phyloP scores from a whole-genome alignment of 2,888 invertebrate species.

The Opisthograptis luteolata region DNA sequence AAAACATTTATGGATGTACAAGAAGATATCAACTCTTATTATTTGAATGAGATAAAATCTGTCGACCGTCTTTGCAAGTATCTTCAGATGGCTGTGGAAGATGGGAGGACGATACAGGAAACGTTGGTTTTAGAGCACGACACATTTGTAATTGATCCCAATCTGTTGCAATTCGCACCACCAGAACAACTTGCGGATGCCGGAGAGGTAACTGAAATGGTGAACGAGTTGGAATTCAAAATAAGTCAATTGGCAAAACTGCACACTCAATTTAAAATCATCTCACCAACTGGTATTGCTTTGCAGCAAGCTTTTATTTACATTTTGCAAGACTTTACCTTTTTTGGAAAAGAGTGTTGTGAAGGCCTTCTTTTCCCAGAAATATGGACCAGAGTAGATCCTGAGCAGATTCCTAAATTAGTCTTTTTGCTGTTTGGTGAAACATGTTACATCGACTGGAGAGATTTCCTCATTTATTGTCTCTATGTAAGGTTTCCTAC shows the following conservation, averaged over 20 bases:
- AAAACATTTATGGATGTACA: slow-evolving; percentile 75
- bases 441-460: slow-evolving; percentile 85
- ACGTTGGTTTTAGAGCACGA: slow-evolving; percentile 77
- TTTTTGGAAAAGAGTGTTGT: slow-evolving; percentile 74
- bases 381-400: slow-evolving; percentile 70
- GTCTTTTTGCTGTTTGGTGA: slow-evolving; percentile 81
- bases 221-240: slow-evolving; percentile 60
- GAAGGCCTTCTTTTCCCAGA: slow-evolving; percentile 62
- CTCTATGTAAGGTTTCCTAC: slow-evolving; percentile 83
- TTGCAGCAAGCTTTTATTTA: slow-evolving; percentile 79
- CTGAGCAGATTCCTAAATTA: slow-evolving; percentile 70
- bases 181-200: slow-evolving; percentile 39
- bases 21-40: slow-evolving; percentile 71
- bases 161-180: slow-evolving; percentile 64
- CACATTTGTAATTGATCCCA: slow-evolving; percentile 76
- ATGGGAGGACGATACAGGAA: slow-evolving; percentile 71
- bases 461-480: slow-evolving; percentile 86
- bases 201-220: slow-evolving; percentile 47
- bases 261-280: slow-evolving; percentile 66
- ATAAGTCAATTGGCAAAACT: slow-evolving; percentile 65
- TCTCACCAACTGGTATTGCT: slow-evolving; percentile 69
- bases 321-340: slow-evolving; percentile 78
- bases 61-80: slow-evolving; percentile 80
- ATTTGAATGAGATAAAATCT: slow-evolving; percentile 72
- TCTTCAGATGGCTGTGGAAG: slow-evolving; percentile 80